A percentile compares a stretch with the other conserved stretches of the same genome.
Evolutionary conservation across 2,113 vertebrate genomes (phyloP).

Genomic region (Gadus chalcogrammus): DNA sequence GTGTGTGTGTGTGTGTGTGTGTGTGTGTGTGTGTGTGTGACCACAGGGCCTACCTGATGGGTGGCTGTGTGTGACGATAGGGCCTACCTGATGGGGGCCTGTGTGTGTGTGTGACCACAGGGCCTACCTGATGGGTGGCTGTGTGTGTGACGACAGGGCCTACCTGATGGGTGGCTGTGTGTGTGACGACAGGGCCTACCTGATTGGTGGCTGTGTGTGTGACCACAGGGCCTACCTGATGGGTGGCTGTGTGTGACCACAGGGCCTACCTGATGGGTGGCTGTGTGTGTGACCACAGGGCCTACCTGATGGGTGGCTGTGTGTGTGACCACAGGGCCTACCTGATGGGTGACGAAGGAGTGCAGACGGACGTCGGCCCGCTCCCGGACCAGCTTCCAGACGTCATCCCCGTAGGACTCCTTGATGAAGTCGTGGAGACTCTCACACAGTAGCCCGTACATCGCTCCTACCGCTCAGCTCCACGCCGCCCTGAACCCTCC

Average conservation of each 20-base stretch:
- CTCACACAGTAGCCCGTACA: constrained; percentile 75
- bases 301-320: too few relatives aligned
- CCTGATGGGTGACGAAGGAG: constrained; percentile 75
- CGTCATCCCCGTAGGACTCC: constrained; percentile 74
- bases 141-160: not conserved
- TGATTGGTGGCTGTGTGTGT: too few relatives aligned
- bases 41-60: too few relatives aligned
- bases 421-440: constrained; percentile 78
- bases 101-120: too few relatives aligned
- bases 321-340: constrained; percentile 16
- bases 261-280: too few relatives aligned
- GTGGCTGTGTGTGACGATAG: not conserved
- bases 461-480: constrained; percentile 45
- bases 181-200: too few relatives aligned
- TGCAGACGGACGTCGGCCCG: constrained; percentile 71
- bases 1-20: too few relatives aligned
- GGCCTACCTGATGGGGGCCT: constrained; percentile 69
- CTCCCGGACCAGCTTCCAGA: constrained; percentile 74
- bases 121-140: too few relatives aligned
- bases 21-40: too few relatives aligned
- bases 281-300: too few relatives aligned
- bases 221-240: too few relatives aligned
- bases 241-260: too few relatives aligned
- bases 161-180: constrained; percentile 64
- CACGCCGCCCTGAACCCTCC: constrained; percentile 42